A percentile compares a stretch with the other conserved stretches of the same genome.
Evolutionary conservation across 1,140 invertebrate species (phyloP).

Genomic region (Pseudomyrmex sp.): DNA sequence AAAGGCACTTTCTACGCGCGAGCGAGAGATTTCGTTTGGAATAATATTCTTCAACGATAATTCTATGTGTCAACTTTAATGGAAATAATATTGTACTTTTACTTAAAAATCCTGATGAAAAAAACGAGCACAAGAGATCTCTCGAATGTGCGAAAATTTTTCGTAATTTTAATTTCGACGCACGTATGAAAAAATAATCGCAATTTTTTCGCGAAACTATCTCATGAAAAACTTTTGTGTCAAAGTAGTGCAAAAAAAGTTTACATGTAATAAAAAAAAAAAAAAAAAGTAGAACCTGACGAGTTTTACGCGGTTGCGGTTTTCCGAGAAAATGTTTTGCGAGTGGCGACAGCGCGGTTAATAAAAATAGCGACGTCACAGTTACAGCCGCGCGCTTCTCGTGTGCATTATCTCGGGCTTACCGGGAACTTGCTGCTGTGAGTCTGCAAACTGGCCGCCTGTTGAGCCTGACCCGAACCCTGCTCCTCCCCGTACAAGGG

Average conservation of each 20-base stretch:
- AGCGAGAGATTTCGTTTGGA: neutral
- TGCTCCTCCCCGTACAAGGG: slow-evolving; percentile 84
- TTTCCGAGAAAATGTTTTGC: neutral
- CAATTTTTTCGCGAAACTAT: too few relatives aligned
- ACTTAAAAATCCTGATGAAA: too few relatives aligned
- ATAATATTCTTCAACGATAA: too few relatives aligned
- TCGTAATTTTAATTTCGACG: neutral
- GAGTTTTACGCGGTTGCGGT: neutral
- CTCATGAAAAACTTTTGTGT: too few relatives aligned
- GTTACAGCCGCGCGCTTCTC: neutral
- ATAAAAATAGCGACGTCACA: slow-evolving; percentile 7
- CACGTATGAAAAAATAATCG: too few relatives aligned
- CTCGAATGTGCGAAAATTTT: neutral
- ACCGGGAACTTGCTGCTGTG: slow-evolving; percentile 93
- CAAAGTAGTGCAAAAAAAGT: neutral
- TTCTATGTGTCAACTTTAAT: neutral
- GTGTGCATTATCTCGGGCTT: slow-evolving; percentile 67
- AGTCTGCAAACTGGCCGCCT: slow-evolving; percentile 87
- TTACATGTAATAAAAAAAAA: neutral
- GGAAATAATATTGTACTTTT: too few relatives aligned
- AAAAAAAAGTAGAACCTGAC: neutral
- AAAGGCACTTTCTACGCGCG: slow-evolving; percentile 2
- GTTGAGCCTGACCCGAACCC: slow-evolving; percentile 83
- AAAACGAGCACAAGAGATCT: too few relatives aligned
- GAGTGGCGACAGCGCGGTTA: neutral